A percentile compares a stretch with the other conserved stretches of the same genome.
phyloP scores from a whole-genome alignment of 2,888 invertebrate species.

The Periphyllus acericola region DNA sequence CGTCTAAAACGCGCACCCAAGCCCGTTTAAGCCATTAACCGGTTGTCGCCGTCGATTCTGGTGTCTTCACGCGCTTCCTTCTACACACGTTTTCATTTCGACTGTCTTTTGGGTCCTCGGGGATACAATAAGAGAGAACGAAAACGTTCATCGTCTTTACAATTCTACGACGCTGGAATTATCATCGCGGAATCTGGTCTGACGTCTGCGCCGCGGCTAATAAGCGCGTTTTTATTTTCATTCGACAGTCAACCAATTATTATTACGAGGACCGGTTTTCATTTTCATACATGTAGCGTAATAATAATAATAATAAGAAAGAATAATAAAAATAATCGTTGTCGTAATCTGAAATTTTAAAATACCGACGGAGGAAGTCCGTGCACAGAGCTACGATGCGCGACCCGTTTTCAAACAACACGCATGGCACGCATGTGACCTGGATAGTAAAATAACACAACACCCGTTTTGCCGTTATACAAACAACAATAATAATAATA shows the following conservation, averaged over 20 bases:
- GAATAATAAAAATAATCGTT: background rate
- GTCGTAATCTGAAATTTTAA: too few relatives aligned
- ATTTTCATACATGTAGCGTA: background rate
- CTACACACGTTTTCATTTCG: background rate
- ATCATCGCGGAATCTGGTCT: background rate
- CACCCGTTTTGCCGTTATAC: background rate
- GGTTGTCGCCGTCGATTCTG: background rate
- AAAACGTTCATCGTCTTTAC: too few relatives aligned
- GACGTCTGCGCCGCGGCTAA: background rate
- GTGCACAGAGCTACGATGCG: background rate
- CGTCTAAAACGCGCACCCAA: too few relatives aligned
- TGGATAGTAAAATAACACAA: background rate
- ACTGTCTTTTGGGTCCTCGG: too few relatives aligned
- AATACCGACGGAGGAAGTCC: too few relatives aligned
- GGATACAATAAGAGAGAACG: too few relatives aligned
- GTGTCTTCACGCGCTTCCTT: background rate
- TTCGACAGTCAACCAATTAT: background rate
- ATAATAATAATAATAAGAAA: too few relatives aligned
- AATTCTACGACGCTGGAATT: too few relatives aligned
- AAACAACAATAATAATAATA: background rate
- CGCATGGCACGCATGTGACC: constrained; percentile 1
- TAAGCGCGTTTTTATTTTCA: background rate
- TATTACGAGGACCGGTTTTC: background rate
- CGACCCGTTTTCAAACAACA: background rate
- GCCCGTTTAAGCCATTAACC: background rate